These are phyloP conservation scores for Macaria notata DNA, from an alignment of 2,888 invertebrate genomes.

Conservation along the genomic window DNA sequence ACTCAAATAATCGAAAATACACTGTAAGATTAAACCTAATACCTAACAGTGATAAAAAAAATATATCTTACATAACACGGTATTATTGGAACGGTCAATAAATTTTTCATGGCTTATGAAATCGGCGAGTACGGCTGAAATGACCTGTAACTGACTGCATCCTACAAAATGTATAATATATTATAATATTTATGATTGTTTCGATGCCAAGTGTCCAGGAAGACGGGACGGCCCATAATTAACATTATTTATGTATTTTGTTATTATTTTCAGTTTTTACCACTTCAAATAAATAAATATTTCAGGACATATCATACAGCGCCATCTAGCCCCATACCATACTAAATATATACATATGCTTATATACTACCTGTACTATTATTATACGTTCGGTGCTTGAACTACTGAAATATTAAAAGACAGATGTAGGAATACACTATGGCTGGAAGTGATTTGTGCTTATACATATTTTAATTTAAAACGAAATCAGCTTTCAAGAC, in stretches of 20 bases:
- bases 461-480: neutral
- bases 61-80: too few relatives aligned
- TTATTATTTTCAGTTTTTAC: slow-evolving; percentile 10
- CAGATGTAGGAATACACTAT: too few relatives aligned
- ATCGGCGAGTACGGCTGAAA: neutral
- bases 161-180: slow-evolving; percentile 2
- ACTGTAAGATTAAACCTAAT: too few relatives aligned
- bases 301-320: neutral
- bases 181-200: neutral
- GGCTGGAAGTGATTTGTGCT: too few relatives aligned
- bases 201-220: slow-evolving; percentile 14
- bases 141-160: slow-evolving; percentile 1
- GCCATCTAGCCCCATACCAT: neutral
- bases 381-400: neutral
- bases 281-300: slow-evolving; percentile 1
- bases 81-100: neutral
- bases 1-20: too few relatives aligned
- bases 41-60: neutral
- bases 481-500: too few relatives aligned
- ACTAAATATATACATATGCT: neutral
- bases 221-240: slow-evolving; percentile 5
- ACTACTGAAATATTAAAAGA: too few relatives aligned
- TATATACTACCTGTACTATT: neutral
- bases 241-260: slow-evolving; percentile 9
- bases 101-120: neutral